These are phyloP conservation scores for Gambusia yucatana DNA, from an alignment of 2,797 vertebrate species.

Conservation along the genomic window DNA sequence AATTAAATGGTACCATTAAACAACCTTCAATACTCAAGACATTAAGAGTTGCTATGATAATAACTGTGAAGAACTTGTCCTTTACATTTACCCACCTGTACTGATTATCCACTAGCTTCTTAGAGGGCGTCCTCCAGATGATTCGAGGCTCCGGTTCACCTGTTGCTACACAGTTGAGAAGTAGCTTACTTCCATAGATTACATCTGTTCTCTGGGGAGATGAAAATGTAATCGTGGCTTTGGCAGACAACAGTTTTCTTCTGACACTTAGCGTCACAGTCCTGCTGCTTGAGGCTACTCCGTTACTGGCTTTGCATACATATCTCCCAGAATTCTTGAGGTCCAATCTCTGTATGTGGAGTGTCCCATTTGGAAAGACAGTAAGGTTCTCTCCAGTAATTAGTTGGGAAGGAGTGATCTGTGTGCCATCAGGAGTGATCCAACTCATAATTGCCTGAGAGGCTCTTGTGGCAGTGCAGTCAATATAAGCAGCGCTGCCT, in stretches of 20 bases:
- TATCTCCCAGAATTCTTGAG: slow-evolving; percentile 84
- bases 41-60: neutral
- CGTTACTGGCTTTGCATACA: slow-evolving; percentile 86
- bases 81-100: slow-evolving; percentile 83
- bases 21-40: neutral
- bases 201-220: slow-evolving; percentile 86
- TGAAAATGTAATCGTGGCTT: slow-evolving; percentile 85
- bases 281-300: slow-evolving; percentile 82
- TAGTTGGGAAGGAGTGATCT: slow-evolving; percentile 84
- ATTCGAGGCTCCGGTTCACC: slow-evolving; percentile 89
- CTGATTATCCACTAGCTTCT: slow-evolving; percentile 88
- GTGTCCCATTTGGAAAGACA: slow-evolving; percentile 93
- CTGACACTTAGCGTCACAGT: slow-evolving; percentile 77
- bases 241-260: slow-evolving; percentile 66
- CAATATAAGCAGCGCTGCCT: slow-evolving; percentile 81
- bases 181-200: slow-evolving; percentile 82
- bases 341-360: slow-evolving; percentile 80
- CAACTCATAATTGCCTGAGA: slow-evolving; percentile 84
- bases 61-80: neutral
- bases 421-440: slow-evolving; percentile 83
- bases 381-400: slow-evolving; percentile 80
- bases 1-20: neutral
- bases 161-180: slow-evolving; percentile 86
- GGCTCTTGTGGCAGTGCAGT: slow-evolving; percentile 86
- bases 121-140: slow-evolving; percentile 91